Conservation (phyloP, 2,113 vertebrate species). For the Phoenicopterus ruber region DNA sequence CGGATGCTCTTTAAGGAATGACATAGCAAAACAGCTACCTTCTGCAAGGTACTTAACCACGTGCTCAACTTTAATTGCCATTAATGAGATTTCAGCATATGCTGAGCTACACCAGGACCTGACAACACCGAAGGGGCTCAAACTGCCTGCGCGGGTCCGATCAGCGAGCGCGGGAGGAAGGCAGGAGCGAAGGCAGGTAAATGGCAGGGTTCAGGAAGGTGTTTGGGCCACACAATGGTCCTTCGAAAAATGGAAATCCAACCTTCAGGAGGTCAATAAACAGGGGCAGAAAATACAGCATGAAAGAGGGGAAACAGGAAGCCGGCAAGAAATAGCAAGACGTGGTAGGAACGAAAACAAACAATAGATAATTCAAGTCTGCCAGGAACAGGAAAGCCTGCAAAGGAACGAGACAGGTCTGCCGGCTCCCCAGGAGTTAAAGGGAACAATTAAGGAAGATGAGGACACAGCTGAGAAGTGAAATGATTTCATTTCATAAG, state of each 20-base stretch:
- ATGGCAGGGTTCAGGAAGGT: slow-evolving; percentile 8
- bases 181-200: not conserved
- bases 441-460: slow-evolving; percentile 60
- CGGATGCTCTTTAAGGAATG: not conserved
- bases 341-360: not conserved
- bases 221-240: not conserved
- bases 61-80: not conserved
- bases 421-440: slow-evolving; percentile 40
- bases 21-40: not conserved
- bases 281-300: not conserved
- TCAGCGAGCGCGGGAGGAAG: fast-evolving
- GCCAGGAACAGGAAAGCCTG: slow-evolving; percentile 54
- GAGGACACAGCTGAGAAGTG: slow-evolving; percentile 46
- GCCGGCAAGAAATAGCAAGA: not conserved
- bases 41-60: not conserved
- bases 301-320: slow-evolving; percentile 58
- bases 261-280: not conserved
- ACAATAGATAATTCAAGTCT: slow-evolving; percentile 54
- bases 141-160: not conserved
- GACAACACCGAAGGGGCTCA: not conserved
- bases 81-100: not conserved
- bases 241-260: slow-evolving; percentile 1
- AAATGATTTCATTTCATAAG: slow-evolving; percentile 63
- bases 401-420: slow-evolving; percentile 15
- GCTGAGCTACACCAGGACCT: not conserved